These are phyloP conservation scores for Pteronura brasiliensis DNA, from an alignment of 2,113 vertebrate genomes.

Conservation along the genomic window DNA sequence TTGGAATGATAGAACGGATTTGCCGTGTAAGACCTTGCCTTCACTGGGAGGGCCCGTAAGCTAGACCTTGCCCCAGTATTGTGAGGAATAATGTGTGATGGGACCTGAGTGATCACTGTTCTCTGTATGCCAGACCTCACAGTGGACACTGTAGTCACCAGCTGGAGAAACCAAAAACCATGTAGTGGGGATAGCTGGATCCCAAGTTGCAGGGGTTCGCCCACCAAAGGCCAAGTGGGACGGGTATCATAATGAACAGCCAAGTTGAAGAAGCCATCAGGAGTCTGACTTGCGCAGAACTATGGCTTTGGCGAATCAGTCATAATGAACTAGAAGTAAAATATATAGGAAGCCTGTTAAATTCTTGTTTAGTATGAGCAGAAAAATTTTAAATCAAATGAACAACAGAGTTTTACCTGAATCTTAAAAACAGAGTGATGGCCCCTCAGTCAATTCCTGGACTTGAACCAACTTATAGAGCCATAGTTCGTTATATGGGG, in stretches of 20 bases:
- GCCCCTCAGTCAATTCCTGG: not conserved
- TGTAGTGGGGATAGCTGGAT: not conserved
- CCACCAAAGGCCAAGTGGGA: not conserved
- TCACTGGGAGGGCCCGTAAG: not conserved
- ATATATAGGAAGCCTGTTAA: not conserved
- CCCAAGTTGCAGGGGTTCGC: rapidly evolving
- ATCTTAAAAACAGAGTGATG: not conserved
- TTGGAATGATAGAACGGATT: not conserved
- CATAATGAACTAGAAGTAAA: not conserved
- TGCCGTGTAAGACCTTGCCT: not conserved
- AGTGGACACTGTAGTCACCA: not conserved
- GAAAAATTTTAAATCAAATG: not conserved
- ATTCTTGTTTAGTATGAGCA: not conserved
- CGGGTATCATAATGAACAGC: not conserved
- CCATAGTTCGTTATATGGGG: not conserved
- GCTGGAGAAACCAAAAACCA: not conserved
- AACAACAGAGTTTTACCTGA: not conserved
- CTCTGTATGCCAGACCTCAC: not conserved
- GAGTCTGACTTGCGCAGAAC: not conserved
- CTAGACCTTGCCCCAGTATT: not conserved
- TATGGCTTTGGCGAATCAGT: not conserved
- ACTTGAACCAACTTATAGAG: not conserved
- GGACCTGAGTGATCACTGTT: not conserved
- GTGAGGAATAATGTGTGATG: not conserved
- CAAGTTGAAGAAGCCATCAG: not conserved